These are phyloP conservation scores for Osmerus mordax DNA, from an alignment of 2,113 vertebrate genomes.

Conservation along the genomic window DNA sequence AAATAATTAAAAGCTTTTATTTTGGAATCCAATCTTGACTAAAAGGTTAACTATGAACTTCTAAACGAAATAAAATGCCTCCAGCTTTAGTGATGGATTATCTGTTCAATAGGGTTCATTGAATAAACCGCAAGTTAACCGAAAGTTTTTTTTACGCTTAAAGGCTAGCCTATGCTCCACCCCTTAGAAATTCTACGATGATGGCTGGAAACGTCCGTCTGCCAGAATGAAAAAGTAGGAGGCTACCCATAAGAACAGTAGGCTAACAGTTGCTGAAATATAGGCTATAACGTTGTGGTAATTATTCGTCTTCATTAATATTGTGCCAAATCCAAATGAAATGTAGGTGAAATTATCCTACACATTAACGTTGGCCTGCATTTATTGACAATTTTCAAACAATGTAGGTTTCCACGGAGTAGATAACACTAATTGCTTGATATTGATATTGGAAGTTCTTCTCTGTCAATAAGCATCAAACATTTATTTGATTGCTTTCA, in stretches of 20 bases:
- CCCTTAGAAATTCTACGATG: conserved; percentile 50
- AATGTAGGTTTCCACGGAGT: no score
- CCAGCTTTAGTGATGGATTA: neutral
- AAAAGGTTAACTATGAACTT: no score
- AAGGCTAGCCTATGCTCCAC: conserved; percentile 61
- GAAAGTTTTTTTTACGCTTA: conserved; percentile 67
- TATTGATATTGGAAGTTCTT: no score
- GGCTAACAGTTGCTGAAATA: neutral
- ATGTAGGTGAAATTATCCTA: no score
- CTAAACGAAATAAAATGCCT: neutral
- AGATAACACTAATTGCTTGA: no score
- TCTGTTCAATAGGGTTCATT: conserved; percentile 13
- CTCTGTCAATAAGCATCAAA: no score
- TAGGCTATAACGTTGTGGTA: neutral
- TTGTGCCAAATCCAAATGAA: no score
- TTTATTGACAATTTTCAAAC: no score
- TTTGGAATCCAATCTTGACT: no score
- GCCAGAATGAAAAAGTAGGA: conserved; percentile 9
- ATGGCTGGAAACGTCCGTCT: conserved; percentile 52
- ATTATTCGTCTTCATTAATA: no score
- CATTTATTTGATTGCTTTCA: no score
- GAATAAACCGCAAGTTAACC: conserved; percentile 51
- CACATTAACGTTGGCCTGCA: no score
- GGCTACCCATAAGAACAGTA: neutral
- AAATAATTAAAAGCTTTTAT: neutral